Evolutionary conservation across 1,140 invertebrate genomes (phyloP), one percentile per base, ranked within the genome.

Genomic region (Muscidifurax raptorellus): DNA sequence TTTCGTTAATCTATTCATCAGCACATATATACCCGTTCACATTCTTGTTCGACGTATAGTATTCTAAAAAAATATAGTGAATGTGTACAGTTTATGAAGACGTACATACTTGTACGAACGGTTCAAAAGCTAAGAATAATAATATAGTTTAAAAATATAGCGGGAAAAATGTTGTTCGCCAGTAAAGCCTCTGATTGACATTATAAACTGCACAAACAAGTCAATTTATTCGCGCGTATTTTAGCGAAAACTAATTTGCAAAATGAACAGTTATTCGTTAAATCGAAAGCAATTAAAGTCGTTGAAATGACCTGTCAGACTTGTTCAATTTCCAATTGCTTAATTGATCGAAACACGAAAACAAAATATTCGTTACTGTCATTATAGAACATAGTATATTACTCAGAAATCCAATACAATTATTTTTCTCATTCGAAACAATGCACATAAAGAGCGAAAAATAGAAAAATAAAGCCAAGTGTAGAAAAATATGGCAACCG

Each of bases 401-500:
- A 4, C n/a, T n/a, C 15, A 1, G 18, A 22, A 22, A n/a, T 18
- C 7, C 52, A 22, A 22, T 59, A 6, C n/a, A n/a, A n/a, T 22
- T 0, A 59, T 5, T 22, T 22, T 22, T 59, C 52, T 22, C 18
- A 59, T 59, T 59, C 52, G 52, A 36, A 47, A 74, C 32, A 77
- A 72, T 69, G 32, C 66, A 67, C 5, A 28, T 67, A n/a, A n/a
- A n/a, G 2, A 12, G 28, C 25, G 10, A 67, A 27, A 15, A 69
- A 25, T 10, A 52, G 15, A 59, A 40, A 66, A 64, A 40, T 66
- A 85, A 69, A 83, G 18, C 64, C 52, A 82, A 44, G 69, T 78
- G 72, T 66, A 83, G 76, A 86, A 27, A 85, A 80, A 85, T 67
- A 82, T 47, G 78, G 82, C 67, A 85, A 80, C 69, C 79, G 76